These are phyloP conservation scores for Polyergus mexicanus DNA, from an alignment of 1,140 invertebrate species.

Conservation along the genomic window DNA sequence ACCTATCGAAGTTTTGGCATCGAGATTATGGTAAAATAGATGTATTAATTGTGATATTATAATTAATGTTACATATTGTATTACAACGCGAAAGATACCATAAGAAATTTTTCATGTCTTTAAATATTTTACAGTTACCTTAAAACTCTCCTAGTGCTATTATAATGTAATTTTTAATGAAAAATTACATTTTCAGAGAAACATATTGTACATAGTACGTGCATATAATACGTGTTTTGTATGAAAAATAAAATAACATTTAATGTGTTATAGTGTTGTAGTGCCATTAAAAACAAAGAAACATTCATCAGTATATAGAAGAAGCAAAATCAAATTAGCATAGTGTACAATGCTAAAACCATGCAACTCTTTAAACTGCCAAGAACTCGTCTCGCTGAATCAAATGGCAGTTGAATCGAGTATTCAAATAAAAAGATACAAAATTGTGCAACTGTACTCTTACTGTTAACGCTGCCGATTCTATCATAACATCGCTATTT, in stretches of 20 bases:
- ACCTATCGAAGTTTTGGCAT: slow-evolving; percentile 56
- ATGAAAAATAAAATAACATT: slow-evolving; percentile 21
- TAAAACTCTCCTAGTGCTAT: slow-evolving; percentile 19
- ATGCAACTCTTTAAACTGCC: slow-evolving; percentile 14
- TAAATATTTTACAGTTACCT: slow-evolving; percentile 54
- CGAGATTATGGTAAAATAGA: slow-evolving; percentile 35
- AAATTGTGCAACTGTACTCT: slow-evolving; percentile 53
- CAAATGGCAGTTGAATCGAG: neutral
- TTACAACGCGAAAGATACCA: neutral
- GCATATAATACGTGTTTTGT: slow-evolving; percentile 12
- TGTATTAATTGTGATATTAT: slow-evolving; percentile 9
- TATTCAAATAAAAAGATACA: slow-evolving; percentile 32
- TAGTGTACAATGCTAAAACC: slow-evolving; percentile 35
- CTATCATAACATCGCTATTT: slow-evolving; percentile 60
- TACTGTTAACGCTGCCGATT: slow-evolving; percentile 29
- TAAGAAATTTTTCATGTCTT: slow-evolving; percentile 41
- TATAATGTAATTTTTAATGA: neutral
- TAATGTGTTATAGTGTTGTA: slow-evolving; percentile 17
- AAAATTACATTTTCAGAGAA: slow-evolving; percentile 41
- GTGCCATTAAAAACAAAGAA: slow-evolving; percentile 26
- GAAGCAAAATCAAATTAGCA: slow-evolving; percentile 29
- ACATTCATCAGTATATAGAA: slow-evolving; percentile 15
- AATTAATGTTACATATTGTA: neutral
- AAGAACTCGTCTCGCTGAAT: neutral
- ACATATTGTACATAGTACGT: slow-evolving; percentile 36